Evolutionary conservation across 2,797 vertebrate species (phyloP).

Genomic region (Lepus oiostolus): DNA sequence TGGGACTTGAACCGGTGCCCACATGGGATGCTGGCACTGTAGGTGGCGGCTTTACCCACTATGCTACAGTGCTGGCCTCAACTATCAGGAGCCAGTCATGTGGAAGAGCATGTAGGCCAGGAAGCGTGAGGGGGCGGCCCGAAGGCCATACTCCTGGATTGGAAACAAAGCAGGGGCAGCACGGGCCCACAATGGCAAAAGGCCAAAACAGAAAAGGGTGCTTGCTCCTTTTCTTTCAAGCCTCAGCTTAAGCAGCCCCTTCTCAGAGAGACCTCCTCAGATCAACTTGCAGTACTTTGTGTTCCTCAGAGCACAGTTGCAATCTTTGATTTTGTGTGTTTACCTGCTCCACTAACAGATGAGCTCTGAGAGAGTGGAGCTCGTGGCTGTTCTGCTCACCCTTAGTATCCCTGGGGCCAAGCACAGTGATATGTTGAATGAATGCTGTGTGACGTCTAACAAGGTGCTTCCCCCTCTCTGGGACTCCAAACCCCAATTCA

Average conservation of each 20-base stretch:
- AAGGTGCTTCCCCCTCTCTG: conserved; percentile 27
- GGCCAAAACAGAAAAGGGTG: too few relatives aligned
- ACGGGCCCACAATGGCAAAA: too few relatives aligned
- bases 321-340: conserved; percentile 7
- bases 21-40: too few relatives aligned
- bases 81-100: too few relatives aligned
- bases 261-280: neutral
- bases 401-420: neutral
- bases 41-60: too few relatives aligned
- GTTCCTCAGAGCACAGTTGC: conserved; percentile 7
- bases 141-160: too few relatives aligned
- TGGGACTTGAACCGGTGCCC: too few relatives aligned
- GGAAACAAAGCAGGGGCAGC: too few relatives aligned
- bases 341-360: neutral
- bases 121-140: too few relatives aligned
- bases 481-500: neutral
- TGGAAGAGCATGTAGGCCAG: too few relatives aligned
- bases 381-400: neutral
- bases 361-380: neutral
- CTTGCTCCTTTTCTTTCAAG: neutral
- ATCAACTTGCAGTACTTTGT: neutral
- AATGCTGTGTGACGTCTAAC: conserved; percentile 1
- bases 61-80: too few relatives aligned
- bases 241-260: neutral
- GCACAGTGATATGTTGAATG: neutral